Conservation (phyloP, 2,113 vertebrate genomes). For the Eclectus roratus region DNA sequence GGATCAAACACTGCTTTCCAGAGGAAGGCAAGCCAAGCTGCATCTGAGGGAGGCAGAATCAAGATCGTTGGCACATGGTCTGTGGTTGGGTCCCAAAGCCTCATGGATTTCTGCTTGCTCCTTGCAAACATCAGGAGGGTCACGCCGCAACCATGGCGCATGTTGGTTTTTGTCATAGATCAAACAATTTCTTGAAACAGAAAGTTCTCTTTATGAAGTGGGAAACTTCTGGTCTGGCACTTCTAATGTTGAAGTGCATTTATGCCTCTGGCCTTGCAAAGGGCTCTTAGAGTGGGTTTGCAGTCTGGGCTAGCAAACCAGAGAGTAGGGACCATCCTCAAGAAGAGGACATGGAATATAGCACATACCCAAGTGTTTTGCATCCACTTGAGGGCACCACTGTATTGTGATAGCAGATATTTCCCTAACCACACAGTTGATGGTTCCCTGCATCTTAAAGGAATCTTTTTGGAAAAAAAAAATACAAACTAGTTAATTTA, state of each 20-base stretch:
- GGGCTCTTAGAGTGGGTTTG: background rate
- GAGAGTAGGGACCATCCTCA: fast-evolving
- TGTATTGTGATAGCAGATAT: background rate
- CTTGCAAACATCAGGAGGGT: background rate
- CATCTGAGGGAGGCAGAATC: background rate
- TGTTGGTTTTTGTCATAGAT: background rate
- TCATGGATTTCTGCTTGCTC: background rate
- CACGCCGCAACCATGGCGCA: background rate
- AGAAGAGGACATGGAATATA: fast-evolving
- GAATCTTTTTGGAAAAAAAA: background rate
- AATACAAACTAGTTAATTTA: background rate
- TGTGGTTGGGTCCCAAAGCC: background rate
- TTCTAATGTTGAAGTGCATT: fast-evolving
- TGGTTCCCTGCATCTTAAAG: background rate
- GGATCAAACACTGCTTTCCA: background rate
- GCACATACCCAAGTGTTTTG: background rate
- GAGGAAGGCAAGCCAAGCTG: background rate
- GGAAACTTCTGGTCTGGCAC: background rate
- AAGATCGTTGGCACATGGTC: background rate
- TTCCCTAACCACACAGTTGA: fast-evolving
- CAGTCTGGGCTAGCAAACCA: background rate
- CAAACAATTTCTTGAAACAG: background rate
- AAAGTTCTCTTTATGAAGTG: background rate
- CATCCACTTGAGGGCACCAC: slow-evolving; percentile 56
- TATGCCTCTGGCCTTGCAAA: background rate